phyloP scores from a whole-genome alignment of 1,140 invertebrate genomes.

The Venturia canescens region DNA sequence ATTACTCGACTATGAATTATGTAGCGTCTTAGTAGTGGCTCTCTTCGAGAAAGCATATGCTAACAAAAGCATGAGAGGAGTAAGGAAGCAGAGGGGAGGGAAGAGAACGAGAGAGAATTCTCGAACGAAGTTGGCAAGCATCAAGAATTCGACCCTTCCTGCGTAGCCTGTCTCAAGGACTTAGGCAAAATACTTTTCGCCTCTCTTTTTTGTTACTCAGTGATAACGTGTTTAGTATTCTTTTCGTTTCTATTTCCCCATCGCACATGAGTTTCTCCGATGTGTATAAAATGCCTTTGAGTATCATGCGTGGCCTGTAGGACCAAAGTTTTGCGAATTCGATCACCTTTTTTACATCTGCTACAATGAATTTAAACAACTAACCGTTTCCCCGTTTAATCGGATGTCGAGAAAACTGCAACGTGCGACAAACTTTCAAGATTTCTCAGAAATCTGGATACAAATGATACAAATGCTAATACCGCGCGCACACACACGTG shows the following conservation, averaged over 20 bases:
- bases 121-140: neutral
- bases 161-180: conserved; percentile 55
- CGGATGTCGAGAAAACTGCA: neutral
- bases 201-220: conserved; percentile 10
- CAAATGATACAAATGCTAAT: neutral
- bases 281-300: conserved; percentile 51
- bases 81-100: neutral
- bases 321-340: neutral
- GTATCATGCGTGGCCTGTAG: conserved; percentile 51
- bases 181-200: conserved; percentile 56
- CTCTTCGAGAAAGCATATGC: conserved; percentile 36
- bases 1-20: conserved; percentile 74
- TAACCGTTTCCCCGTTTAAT: neutral
- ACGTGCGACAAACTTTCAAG: neutral
- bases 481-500: neutral
- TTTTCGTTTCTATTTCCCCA: conserved; percentile 3
- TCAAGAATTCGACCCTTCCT: conserved; percentile 51
- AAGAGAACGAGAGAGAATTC: conserved; percentile 17
- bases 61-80: neutral
- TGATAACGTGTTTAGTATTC: neutral
- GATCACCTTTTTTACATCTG: too few species aligned
- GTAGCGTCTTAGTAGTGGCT: conserved; percentile 61
- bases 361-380: neutral
- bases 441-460: neutral
- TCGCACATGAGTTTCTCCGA: neutral